These are phyloP conservation scores for Blera fallax DNA, from an alignment of 2,888 invertebrate species.

Conservation along the genomic window DNA sequence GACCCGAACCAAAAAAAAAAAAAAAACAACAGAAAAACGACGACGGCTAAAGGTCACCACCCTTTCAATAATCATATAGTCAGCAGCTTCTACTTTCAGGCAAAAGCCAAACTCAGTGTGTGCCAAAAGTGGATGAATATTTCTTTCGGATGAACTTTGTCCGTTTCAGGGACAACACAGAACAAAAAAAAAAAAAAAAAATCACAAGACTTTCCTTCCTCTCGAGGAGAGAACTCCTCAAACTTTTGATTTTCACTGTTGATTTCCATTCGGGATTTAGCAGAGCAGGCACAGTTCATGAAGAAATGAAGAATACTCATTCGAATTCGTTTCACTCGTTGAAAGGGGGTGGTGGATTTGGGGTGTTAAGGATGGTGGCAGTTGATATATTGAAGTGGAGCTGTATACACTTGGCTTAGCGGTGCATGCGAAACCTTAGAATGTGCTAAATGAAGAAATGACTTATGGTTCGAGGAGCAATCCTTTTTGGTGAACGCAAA, in stretches of 20 bases:
- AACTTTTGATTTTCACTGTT: conserved; percentile 68
- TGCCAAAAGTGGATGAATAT: conserved; percentile 63
- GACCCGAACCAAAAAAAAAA: conserved; percentile 62
- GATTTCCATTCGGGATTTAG: conserved; percentile 61
- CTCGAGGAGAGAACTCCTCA: conserved; percentile 33
- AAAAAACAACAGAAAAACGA: too few relatives aligned
- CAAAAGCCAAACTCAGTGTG: conserved; percentile 19
- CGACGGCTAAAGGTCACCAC: conserved; percentile 66
- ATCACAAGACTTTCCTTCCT: background rate
- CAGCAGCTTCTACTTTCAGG: conserved; percentile 45
- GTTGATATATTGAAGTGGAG: conserved; percentile 55
- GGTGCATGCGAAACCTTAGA: conserved; percentile 58
- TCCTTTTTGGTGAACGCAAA: conserved; percentile 22
- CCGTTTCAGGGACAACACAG: conserved; percentile 56
- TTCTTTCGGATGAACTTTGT: conserved; percentile 68
- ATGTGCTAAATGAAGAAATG: conserved; percentile 68
- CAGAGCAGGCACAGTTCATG: conserved; percentile 41
- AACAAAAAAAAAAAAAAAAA: background rate
- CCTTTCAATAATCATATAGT: conserved; percentile 70
- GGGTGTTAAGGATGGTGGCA: conserved; percentile 35
- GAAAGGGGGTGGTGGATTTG: too few relatives aligned
- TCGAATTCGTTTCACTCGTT: conserved; percentile 25
- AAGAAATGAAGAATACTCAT: conserved; percentile 64
- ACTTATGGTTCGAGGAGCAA: conserved; percentile 62
- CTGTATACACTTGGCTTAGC: conserved; percentile 22